These are phyloP conservation scores for Catocala nupta DNA, from an alignment of 2,888 invertebrate genomes.

Conservation along the genomic window DNA sequence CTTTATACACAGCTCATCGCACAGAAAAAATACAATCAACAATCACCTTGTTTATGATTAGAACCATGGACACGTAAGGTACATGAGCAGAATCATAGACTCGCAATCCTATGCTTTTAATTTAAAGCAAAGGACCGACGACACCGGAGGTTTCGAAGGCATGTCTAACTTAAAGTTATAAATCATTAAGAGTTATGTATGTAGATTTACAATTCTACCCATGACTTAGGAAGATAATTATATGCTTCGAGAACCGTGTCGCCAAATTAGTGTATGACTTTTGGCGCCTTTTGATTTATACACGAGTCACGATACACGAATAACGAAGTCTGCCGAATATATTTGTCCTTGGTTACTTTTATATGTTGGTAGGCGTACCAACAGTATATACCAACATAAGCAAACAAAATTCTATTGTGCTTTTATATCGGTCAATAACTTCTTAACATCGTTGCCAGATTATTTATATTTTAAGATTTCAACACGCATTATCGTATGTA, in stretches of 20 bases:
- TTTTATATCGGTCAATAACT: constrained; percentile 30
- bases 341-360: constrained; percentile 35
- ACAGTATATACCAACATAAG: constrained; percentile 3
- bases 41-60: constrained; percentile 9
- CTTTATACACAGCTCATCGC: not conserved
- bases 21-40: not conserved
- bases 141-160: constrained; percentile 36
- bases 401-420: constrained; percentile 24
- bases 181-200: constrained; percentile 49
- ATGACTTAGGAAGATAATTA: constrained; percentile 57
- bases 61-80: constrained; percentile 1
- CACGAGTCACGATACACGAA: constrained; percentile 29
- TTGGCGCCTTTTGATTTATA: constrained; percentile 64
- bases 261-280: constrained; percentile 58
- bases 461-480: not conserved
- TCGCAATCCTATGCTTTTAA: not conserved
- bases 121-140: constrained; percentile 6
- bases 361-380: constrained; percentile 18
- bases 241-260: constrained; percentile 48
- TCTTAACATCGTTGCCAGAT: constrained; percentile 3
- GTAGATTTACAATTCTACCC: constrained; percentile 62
- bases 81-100: constrained; percentile 11
- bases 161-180: constrained; percentile 46
- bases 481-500: not conserved
- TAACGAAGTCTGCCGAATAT: constrained; percentile 13